phyloP scores from a whole-genome alignment of 2,888 invertebrate species.

The Spodoptera exigua region DNA sequence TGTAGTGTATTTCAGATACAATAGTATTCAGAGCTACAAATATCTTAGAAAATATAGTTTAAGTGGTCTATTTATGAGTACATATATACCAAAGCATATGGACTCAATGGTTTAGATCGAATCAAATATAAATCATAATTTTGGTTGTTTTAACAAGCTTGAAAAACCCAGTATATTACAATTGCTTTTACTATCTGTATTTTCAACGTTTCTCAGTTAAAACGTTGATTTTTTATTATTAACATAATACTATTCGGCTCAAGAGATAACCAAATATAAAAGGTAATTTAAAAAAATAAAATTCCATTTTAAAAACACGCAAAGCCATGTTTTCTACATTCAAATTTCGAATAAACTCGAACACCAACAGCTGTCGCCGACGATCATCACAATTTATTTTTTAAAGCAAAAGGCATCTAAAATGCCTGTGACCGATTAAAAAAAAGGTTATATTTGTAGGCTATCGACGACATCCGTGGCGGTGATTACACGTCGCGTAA shows the following conservation, averaged over 20 bases:
- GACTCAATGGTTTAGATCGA: too few species aligned
- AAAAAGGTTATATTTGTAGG: slow-evolving; percentile 51
- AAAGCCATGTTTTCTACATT: slow-evolving; percentile 16
- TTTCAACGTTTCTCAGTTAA: too few species aligned
- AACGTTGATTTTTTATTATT: too few species aligned
- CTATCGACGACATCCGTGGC: slow-evolving; percentile 50
- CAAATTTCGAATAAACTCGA: slow-evolving; percentile 32
- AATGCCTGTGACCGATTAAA: slow-evolving; percentile 31
- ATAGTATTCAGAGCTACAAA: not conserved
- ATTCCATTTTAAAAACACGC: not conserved
- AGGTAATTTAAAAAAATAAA: not conserved
- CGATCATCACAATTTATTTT: slow-evolving; percentile 34
- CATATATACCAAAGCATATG: too few species aligned
- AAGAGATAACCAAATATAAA: too few species aligned
- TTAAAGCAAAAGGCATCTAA: slow-evolving; percentile 34
- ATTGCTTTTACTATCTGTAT: too few species aligned
- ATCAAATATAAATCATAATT: too few species aligned
- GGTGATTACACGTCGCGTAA: slow-evolving; percentile 52
- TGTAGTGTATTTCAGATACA: slow-evolving; percentile 5
- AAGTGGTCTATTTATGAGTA: too few species aligned
- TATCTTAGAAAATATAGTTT: not conserved
- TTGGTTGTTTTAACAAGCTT: too few species aligned
- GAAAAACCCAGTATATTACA: too few species aligned
- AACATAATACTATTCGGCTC: too few species aligned
- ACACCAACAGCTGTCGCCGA: slow-evolving; percentile 43